Percentiles rank a stretch among this genome's conserved stretches.
phyloP scores from a whole-genome alignment of 2,113 vertebrate genomes.

The Perca flavescens region DNA sequence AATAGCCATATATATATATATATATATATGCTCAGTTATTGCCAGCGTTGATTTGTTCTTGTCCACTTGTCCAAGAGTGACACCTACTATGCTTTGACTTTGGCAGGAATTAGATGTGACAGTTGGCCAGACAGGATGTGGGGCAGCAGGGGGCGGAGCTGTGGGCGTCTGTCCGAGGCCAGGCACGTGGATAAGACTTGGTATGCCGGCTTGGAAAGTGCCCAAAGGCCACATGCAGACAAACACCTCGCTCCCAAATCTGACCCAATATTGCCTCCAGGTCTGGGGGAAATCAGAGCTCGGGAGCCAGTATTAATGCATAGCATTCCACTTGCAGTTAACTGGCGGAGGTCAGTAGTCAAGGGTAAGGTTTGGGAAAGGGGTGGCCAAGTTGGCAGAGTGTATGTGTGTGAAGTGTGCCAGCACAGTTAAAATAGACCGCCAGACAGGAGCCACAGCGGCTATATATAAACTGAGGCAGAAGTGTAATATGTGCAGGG shows the following conservation, averaged over 20 bases:
- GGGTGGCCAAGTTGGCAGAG: not conserved
- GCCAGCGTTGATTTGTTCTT: not conserved
- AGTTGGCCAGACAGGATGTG: slow-evolving; percentile 29
- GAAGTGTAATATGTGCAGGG: not conserved
- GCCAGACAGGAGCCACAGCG: not conserved
- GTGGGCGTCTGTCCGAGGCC: not conserved
- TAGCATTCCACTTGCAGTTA: not conserved
- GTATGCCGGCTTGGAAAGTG: not conserved
- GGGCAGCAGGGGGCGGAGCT: slow-evolving; percentile 10
- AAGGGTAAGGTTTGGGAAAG: not conserved
- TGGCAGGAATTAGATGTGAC: slow-evolving; percentile 3
- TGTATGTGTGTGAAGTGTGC: slow-evolving; percentile 9
- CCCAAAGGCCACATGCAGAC: slow-evolving; percentile 27
- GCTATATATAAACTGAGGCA: slow-evolving; percentile 1
- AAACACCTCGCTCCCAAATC: slow-evolving; percentile 33
- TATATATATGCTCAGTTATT: slow-evolving; percentile 17
- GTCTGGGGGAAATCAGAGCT: slow-evolving; percentile 9
- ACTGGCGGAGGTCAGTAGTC: slow-evolving; percentile 15
- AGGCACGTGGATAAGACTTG: slow-evolving; percentile 41
- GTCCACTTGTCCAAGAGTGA: slow-evolving; percentile 1
- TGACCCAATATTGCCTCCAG: slow-evolving; percentile 42
- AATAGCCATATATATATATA: slow-evolving; percentile 6
- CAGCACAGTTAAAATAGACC: slow-evolving; percentile 13
- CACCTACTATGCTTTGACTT: slow-evolving; percentile 3
- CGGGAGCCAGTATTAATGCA: slow-evolving; percentile 2